Conservation (phyloP, 2,888 invertebrate species). For the Dermolepida albohirtum region DNA sequence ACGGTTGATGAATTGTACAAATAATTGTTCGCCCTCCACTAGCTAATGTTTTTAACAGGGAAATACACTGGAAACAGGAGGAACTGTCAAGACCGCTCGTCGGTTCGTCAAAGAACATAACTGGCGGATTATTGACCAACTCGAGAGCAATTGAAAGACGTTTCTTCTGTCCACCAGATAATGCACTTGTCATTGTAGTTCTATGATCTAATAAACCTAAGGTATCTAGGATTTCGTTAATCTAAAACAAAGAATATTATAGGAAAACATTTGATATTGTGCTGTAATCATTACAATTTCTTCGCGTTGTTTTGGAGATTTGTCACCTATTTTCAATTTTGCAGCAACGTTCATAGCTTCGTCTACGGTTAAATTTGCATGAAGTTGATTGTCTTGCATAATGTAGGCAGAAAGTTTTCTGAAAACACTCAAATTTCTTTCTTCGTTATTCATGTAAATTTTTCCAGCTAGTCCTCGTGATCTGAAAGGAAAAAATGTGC, state of each 20-base stretch:
- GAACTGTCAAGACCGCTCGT: conserved; percentile 96
- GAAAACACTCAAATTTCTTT: conserved; percentile 86
- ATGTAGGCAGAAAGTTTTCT: conserved; percentile 95
- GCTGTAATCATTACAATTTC: conserved; percentile 77
- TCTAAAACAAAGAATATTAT: conserved; percentile 68
- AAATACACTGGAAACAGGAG: conserved; percentile 94
- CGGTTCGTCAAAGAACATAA: conserved; percentile 98
- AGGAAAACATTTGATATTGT: not conserved
- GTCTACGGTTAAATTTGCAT: conserved; percentile 91
- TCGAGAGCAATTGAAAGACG: conserved; percentile 94
- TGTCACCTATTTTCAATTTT: conserved; percentile 85
- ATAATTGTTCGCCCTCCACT: conserved; percentile 93
- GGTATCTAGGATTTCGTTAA: conserved; percentile 91
- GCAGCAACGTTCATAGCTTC: conserved; percentile 96
- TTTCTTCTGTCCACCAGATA: conserved; percentile 96
- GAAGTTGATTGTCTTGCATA: conserved; percentile 95
- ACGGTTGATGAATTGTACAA: conserved; percentile 96
- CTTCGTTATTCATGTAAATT: conserved; percentile 86
- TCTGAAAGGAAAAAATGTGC: conserved; percentile 64
- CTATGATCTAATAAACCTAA: conserved; percentile 88
- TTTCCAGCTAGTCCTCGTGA: conserved; percentile 85
- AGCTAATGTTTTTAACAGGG: conserved; percentile 87
- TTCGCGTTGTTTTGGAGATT: conserved; percentile 78
- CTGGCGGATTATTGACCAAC: conserved; percentile 95
- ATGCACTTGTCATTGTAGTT: conserved; percentile 89